These are phyloP conservation scores for Xestia rhomboidea DNA, from an alignment of 2,888 invertebrate species.

Conservation along the genomic window DNA sequence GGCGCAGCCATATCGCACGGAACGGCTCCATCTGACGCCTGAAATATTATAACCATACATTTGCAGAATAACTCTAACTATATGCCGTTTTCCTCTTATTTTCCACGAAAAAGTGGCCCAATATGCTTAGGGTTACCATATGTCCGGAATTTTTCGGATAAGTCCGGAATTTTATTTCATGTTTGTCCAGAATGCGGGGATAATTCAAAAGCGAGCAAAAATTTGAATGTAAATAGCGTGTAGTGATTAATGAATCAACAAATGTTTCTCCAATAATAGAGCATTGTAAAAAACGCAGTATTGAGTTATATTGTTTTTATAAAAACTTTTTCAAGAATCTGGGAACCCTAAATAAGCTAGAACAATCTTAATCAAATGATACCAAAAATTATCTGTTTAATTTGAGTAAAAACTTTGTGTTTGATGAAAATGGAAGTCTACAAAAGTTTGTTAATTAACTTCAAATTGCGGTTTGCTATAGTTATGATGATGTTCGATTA, in stretches of 20 bases:
- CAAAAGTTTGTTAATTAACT: slow-evolving; percentile 43
- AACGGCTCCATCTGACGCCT: slow-evolving; percentile 62
- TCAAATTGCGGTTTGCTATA: slow-evolving; percentile 37
- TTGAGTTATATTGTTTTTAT: background rate
- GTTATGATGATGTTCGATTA: slow-evolving; percentile 21
- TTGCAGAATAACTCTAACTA: slow-evolving; percentile 43
- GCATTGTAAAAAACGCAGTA: background rate
- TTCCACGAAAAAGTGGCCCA: slow-evolving; percentile 14
- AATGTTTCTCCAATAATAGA: background rate
- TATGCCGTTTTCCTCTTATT: slow-evolving; percentile 25
- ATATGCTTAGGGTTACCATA: background rate
- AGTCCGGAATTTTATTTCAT: background rate
- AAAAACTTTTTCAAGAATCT: background rate
- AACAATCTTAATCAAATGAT: slow-evolving; percentile 6
- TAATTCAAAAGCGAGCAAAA: background rate
- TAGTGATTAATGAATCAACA: too few relatives aligned
- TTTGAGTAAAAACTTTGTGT: slow-evolving; percentile 13
- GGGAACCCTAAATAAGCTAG: background rate
- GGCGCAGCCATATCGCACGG: slow-evolving; percentile 44
- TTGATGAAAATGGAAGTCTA: slow-evolving; percentile 18
- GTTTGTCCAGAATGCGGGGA: background rate
- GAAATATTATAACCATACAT: slow-evolving; percentile 66
- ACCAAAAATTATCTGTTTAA: slow-evolving; percentile 4
- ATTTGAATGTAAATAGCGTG: background rate
- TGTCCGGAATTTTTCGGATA: background rate